phyloP scores from a whole-genome alignment of 2,888 invertebrate species.

The Podotricha telesiphe region DNA sequence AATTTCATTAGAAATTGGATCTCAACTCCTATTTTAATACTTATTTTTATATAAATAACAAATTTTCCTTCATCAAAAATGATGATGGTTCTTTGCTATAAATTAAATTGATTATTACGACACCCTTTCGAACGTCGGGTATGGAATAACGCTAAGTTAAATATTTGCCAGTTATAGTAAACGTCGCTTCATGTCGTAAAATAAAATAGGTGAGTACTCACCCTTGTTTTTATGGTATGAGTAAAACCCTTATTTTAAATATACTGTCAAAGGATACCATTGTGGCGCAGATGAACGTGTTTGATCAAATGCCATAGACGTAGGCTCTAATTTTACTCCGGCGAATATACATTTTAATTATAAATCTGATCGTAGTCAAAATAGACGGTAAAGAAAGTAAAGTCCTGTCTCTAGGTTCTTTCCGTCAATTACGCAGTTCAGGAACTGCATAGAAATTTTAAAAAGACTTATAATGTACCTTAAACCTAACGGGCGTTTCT shows the following conservation, averaged over 20 bases:
- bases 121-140: background rate
- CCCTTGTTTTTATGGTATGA: background rate
- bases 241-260: slow-evolving; percentile 11
- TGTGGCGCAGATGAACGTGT: background rate
- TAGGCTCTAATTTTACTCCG: too few relatives aligned
- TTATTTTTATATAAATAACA: slow-evolving; percentile 7
- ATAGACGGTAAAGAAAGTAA: too few relatives aligned
- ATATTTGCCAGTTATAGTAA: slow-evolving; percentile 13
- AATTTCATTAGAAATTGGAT: background rate
- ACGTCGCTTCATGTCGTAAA: background rate
- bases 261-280: background rate
- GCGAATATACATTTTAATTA: too few relatives aligned
- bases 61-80: background rate
- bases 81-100: slow-evolving; percentile 6
- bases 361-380: too few relatives aligned
- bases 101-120: background rate
- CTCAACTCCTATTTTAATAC: background rate
- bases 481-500: too few relatives aligned
- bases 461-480: too few relatives aligned
- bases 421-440: too few relatives aligned
- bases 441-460: too few relatives aligned
- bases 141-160: slow-evolving; percentile 11
- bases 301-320: too few relatives aligned
- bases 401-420: too few relatives aligned
- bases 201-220: background rate